These are phyloP conservation scores for Speoplatyrhinus poulsoni DNA, from an alignment of 2,113 vertebrate species.

Conservation along the genomic window DNA sequence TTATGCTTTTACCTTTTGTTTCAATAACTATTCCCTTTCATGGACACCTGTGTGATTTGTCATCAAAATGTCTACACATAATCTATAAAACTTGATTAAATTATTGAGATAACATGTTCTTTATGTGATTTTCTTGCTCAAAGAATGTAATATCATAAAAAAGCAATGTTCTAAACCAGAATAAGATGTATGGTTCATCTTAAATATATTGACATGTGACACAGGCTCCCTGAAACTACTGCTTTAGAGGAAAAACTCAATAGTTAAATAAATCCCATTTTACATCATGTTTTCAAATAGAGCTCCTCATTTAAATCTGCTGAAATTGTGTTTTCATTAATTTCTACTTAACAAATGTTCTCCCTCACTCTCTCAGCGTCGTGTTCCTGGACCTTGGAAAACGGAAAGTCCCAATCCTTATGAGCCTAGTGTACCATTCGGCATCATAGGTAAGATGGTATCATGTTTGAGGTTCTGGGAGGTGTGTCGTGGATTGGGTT, in stretches of 20 bases:
- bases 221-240: conserved; percentile 7
- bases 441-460: no score
- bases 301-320: background rate
- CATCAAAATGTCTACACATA: no score
- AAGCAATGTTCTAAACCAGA: no score
- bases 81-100: background rate
- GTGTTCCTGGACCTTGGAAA: background rate
- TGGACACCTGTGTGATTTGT: conserved; percentile 22
- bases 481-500: no score
- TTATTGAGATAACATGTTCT: background rate
- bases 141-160: no score
- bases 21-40: conserved; percentile 37
- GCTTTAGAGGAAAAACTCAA: background rate
- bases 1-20: conserved; percentile 14
- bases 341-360: background rate
- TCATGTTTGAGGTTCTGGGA: no score
- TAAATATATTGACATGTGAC: conserved; percentile 15
- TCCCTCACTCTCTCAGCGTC: no score
- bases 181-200: no score
- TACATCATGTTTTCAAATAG: conserved; percentile 16
- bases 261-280: background rate
- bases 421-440: conserved; percentile 24
- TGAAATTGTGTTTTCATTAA: background rate
- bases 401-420: conserved; percentile 55
- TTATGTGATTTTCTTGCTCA: no score